Base-by-base conservation (phyloP, 2,113 vertebrate species). In the Sinocyclocheilus anshuiensis region DNA sequence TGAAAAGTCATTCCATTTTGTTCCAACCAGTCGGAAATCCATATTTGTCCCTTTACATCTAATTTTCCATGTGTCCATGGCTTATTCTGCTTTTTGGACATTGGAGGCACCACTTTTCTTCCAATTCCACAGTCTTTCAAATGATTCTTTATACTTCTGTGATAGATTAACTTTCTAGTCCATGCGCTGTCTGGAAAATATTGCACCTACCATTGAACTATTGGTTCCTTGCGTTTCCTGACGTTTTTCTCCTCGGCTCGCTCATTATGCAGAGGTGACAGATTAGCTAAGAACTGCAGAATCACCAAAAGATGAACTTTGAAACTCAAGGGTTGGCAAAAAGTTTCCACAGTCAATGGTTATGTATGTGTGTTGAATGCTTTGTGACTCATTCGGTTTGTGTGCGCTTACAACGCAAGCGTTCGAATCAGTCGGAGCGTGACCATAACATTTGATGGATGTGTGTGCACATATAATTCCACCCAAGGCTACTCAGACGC, bases 301-400 rank as follows among this genome's bases (percentile, higher is more conserved):
- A 33, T 67, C 61, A 24, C 45, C 53, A 59, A 85, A 87, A 77
- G 36, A 59, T 59, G 59, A 69, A 84, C 81, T 74, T 78, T 84
- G 69, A 81, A 39, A 84, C 57, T 74, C 20, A 29, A 84, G 71
- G 71, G 57, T 82, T 20, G 20, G 84, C 72, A 16, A 83, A 83
- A 86, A 26, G 26, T 88, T 84, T 88, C 59, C 50, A 48, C 16
- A n/a, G 55, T 61, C 7, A n/a, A 82, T 39, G 81, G 67, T 89
- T 63, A 87, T 20, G 57, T 84, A 72, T 91, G 87, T 87, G 86
- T 63, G 57, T 59, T 74, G 16, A 82, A 29, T 29, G 24, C 63
- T 13, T 12, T 7, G 55, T 55, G 86, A 55, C 59, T 82, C 53
- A 16, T 75, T 76, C 39, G 8, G 72, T 89, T 26, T 45, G 55